phyloP scores from a whole-genome alignment of 1,140 invertebrate species.

The Zaprionus taronus region DNA sequence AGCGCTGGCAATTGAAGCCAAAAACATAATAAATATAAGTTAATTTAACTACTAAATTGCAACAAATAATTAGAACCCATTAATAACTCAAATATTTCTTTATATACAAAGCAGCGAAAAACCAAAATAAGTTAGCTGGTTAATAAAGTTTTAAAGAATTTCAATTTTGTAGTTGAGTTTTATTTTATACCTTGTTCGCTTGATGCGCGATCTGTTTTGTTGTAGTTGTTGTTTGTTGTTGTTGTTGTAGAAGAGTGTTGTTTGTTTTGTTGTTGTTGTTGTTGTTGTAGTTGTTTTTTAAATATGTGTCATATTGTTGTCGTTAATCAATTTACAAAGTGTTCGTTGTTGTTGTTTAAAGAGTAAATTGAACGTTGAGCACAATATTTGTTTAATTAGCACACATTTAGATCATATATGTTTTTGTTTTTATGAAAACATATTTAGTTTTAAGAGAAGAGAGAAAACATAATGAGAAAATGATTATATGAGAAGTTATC shows the following conservation, averaged over 20 bases:
- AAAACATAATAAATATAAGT: conserved; percentile 17
- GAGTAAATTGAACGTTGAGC: conserved; percentile 52
- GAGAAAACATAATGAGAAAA: conserved; percentile 81
- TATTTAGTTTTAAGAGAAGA: conserved; percentile 66
- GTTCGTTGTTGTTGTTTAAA: conserved; percentile 64
- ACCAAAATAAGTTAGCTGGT: conserved; percentile 56
- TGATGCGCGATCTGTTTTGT: conserved; percentile 82
- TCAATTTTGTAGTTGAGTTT: conserved; percentile 64
- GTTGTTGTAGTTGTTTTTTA: conserved; percentile 49
- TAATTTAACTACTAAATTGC: conserved; percentile 35
- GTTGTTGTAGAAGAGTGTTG: conserved; percentile 55
- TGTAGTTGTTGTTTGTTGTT: conserved; percentile 63
- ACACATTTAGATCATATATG: conserved; percentile 73
- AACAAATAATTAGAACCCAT: conserved; percentile 12
- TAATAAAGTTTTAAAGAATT: conserved; percentile 53
- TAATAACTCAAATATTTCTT: conserved; percentile 11
- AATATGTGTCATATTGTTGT: conserved; percentile 74
- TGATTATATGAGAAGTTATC: conserved; percentile 77
- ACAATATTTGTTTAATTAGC: conserved; percentile 67
- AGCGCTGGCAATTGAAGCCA: conserved; percentile 47
- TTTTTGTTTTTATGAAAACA: conserved; percentile 52
- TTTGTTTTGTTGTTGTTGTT: conserved; percentile 67
- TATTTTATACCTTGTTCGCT: conserved; percentile 83
- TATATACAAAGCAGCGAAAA: conserved; percentile 64
- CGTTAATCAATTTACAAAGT: conserved; percentile 73